Evolutionary conservation across 2,797 vertebrate species (phyloP), one percentile per base, ranked within the genome.

Genomic region (Semaprochilodus insignis): DNA sequence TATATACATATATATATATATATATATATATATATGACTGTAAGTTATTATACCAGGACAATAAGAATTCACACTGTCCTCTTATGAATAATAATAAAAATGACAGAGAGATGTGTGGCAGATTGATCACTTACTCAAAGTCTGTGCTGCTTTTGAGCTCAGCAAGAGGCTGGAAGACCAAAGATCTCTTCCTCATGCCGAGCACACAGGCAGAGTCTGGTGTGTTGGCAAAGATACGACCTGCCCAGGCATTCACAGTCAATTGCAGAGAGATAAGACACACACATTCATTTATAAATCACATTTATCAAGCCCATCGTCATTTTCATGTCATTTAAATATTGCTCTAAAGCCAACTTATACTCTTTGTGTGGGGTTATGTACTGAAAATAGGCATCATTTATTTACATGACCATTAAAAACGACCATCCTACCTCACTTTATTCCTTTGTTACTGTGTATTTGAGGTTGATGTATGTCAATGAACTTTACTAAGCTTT

Each of bases 191-290:
- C 62, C 87, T 96, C 97, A 99, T 97, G 44, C 97, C 97, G 90
- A 99, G 90, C 71, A 99, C 94, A 74, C 97, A 99, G 1, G 96
- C 97, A 0, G 97, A 97, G 88, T 98, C 96, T 0, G 95, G 89
- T 0, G 95, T 95, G 88, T 99, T 98, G 21, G 97, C 97, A 23
- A 98, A 99, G 91, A 99, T 97, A 15, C 97, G 96, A 60, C 97
- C 97, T 98, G 87, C 6, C 36, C 34, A 79, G n/a, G 59, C 13
- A 60, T 59, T 52, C 40, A 59, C 21, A 65, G 17, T 75, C 34
- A 77, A 54, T 77, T 5, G 8, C 65, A 79, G 55, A 69, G n/a
- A 51, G n/a, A 65, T 36, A 14, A 36, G 8, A 65, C 40, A 44
- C 40, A 44, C 31, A 31, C 31, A 31, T 31, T 31, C 31, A 3